Base-by-base conservation (phyloP, 2,113 vertebrate species). In the Arvicanthis niloticus region DNA sequence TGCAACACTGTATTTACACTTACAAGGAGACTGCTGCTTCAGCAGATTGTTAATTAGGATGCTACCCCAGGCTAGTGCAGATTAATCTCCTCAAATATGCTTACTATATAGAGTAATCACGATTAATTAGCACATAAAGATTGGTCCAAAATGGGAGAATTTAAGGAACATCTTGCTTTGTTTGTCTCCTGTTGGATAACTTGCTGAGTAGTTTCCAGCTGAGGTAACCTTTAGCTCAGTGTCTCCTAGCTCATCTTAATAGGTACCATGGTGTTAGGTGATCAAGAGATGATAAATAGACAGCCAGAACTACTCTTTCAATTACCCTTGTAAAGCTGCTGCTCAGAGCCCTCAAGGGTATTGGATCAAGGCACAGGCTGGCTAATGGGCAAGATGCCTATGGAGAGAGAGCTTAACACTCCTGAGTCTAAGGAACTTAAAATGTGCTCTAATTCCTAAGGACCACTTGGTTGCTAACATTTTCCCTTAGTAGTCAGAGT, bases 31-130 rank as follows among this genome's bases (percentile, higher is more conserved):
- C 94, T 6, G 96, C 97, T 97, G 96, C 92, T 97, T 98, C 98
- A 98, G 98, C 98, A 97, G 88, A 97, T 97, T 96, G 87, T 95
- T 98, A 99, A 99, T 98, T 98, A 98, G 96, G 93, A 90, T 48
- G 89, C 91, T 97, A 97, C 95, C 91, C 7, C 19, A 98, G 97
- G 93, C 96, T 94, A 88, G 98, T 92, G 94, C 96, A 98, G 77
- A 98, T 98, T 98, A 98, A 98, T 99, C 92, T 98, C 96, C 98
- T 98, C 95, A 98, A 96, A 97, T 98, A 48, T 97, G 96, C 97
- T 97, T 98, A 98, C 94, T 98, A 96, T 96, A 96, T 93, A 92
- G 67, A 87, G 95, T 95, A 98, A 98, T 98, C 97, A 97, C 98
- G 97, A 98, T 96, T 98, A 98, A 98, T 98, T 98, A 97, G 92